A percentile compares a stretch with the other conserved stretches of the same genome.
phyloP scores from a whole-genome alignment of 2,888 invertebrate species.

The Brenthis ino region DNA sequence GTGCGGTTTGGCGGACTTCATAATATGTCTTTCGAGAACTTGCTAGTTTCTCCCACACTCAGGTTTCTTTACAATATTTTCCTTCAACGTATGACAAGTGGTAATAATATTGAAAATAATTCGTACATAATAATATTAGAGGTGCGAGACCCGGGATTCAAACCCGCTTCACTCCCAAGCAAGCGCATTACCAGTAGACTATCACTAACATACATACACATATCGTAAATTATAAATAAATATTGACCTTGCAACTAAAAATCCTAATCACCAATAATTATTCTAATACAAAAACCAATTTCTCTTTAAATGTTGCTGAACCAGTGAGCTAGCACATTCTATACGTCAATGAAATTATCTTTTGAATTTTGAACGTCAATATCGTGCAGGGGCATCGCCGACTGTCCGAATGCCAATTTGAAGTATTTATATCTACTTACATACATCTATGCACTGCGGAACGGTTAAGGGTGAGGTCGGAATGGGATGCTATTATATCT shows the following conservation, averaged over 20 bases:
- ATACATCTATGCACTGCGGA: constrained; percentile 8
- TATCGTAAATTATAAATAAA: not conserved
- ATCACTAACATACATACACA: no score
- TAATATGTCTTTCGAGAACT: no score
- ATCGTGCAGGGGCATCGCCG: constrained; percentile 31
- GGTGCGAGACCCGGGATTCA: no score
- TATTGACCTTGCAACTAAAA: no score
- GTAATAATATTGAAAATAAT: no score
- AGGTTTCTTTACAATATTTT: no score
- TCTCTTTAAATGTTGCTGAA: constrained; percentile 2
- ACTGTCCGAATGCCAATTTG: constrained; percentile 25
- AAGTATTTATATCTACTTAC: constrained; percentile 23
- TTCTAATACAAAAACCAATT: not conserved
- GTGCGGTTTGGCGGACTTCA: no score
- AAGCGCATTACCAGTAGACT: no score
- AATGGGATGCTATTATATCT: not conserved
- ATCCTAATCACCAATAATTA: not conserved
- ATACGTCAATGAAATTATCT: constrained; percentile 24
- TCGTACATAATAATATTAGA: no score
- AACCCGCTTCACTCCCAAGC: no score
- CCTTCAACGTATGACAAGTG: no score
- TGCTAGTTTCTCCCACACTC: no score
- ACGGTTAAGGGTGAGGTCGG: constrained; percentile 1
- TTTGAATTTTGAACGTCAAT: constrained; percentile 20
- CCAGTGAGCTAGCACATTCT: constrained; percentile 32